Conservation (phyloP, 2,888 invertebrate species). For the Lasioglossum malachurum region DNA sequence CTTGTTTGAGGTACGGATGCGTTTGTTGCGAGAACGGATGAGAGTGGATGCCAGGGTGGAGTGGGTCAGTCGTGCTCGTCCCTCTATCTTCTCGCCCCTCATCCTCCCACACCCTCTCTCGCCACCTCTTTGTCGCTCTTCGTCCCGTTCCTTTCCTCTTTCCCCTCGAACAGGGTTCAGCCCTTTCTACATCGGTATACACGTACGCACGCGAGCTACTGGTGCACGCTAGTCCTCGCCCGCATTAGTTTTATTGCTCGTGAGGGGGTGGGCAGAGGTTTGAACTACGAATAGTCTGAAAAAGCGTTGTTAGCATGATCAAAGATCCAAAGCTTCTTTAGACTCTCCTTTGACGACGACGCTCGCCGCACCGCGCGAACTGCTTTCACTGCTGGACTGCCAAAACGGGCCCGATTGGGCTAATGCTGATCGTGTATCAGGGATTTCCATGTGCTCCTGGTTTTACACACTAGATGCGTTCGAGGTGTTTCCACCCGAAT, state of each 20-base stretch:
- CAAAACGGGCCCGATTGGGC: conserved; percentile 37
- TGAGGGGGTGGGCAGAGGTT: neutral
- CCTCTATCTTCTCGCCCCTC: neutral
- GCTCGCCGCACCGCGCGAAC: neutral
- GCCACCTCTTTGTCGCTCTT: neutral
- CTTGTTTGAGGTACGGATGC: conserved; percentile 63
- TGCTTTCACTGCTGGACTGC: conserved; percentile 42
- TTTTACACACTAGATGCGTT: neutral
- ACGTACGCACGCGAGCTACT: neutral
- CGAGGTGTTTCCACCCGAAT: neutral
- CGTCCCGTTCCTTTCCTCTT: neutral
- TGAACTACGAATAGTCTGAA: conserved; percentile 46
- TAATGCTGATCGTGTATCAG: neutral
- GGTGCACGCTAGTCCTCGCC: conserved; percentile 29
- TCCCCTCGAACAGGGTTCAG: neutral
- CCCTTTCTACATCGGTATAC: neutral
- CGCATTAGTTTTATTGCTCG: conserved; percentile 62
- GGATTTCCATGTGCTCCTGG: neutral
- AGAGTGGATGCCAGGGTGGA: conserved; percentile 55
- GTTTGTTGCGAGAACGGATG: conserved; percentile 63
- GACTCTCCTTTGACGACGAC: conserved; percentile 37
- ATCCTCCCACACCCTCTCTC: neutral
- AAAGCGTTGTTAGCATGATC: conserved; percentile 51
- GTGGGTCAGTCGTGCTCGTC: conserved; percentile 46
- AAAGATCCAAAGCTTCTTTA: conserved; percentile 49